Evolutionary conservation across 2,113 vertebrate genomes (phyloP).

Genomic region (Megaceryle maxima): DNA sequence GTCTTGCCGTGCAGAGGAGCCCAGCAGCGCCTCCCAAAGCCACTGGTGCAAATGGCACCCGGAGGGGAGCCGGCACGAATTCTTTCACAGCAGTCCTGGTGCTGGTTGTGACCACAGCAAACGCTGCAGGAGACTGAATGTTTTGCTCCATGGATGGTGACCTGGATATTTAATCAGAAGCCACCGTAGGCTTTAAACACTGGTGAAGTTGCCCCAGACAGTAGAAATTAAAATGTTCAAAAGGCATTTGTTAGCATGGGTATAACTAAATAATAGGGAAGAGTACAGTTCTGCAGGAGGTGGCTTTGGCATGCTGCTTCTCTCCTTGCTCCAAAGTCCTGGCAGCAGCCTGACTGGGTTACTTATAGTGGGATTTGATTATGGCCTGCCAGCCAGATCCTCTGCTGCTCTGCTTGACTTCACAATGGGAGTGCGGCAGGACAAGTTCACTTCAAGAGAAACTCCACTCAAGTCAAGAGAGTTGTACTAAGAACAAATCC

Average conservation of each 20-base stretch:
- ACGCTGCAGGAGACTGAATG: neutral
- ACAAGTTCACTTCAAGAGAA: neutral
- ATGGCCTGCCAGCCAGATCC: neutral
- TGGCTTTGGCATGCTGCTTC: neutral
- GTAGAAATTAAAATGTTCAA: neutral
- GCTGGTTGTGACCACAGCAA: neutral
- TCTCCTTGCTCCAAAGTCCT: neutral
- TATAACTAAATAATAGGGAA: neutral
- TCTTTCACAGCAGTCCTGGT: neutral
- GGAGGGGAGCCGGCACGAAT: neutral
- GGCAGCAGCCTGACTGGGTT: neutral
- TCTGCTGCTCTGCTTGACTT: neutral
- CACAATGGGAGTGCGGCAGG: neutral
- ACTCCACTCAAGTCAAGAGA: constrained; percentile 3
- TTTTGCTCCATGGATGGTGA: neutral
- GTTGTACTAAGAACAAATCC: neutral
- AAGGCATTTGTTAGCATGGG: neutral
- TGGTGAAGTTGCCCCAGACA: neutral
- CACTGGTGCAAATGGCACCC: neutral
- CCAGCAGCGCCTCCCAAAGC: neutral
- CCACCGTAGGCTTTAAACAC: neutral
- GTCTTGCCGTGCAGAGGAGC: neutral
- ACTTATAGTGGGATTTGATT: neutral
- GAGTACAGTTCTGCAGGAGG: neutral
- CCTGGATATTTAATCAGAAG: neutral